These are phyloP conservation scores for Pangasius macronema DNA, from an alignment of 2,797 vertebrate species.

Conservation along the genomic window DNA sequence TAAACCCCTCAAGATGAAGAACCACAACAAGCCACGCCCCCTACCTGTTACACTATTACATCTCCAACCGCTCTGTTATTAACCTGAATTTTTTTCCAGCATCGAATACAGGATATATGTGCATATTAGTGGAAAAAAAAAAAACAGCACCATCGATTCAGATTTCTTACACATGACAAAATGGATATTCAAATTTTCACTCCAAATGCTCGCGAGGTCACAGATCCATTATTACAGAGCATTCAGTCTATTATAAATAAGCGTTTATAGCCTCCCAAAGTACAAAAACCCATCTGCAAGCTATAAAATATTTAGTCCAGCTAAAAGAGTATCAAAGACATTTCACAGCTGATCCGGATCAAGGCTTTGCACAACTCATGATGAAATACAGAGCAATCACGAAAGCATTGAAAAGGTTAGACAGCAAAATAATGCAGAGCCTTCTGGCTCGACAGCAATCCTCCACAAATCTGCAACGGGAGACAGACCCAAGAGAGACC, in stretches of 20 bases:
- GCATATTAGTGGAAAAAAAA: neutral
- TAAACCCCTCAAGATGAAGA: neutral
- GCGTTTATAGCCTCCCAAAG: conserved; percentile 12
- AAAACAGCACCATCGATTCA: neutral
- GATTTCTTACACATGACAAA: neutral
- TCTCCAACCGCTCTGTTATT: neutral
- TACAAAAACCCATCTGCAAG: conserved; percentile 16
- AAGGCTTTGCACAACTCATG: conserved; percentile 12
- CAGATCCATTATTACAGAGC: conserved; percentile 1
- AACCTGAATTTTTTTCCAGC: neutral
- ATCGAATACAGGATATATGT: neutral
- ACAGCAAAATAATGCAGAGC: conserved; percentile 9
- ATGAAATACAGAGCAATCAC: conserved; percentile 40
- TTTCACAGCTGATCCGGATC: conserved; percentile 28
- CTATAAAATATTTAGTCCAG: conserved; percentile 36
- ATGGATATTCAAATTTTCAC: neutral
- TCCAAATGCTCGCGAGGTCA: neutral
- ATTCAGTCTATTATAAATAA: neutral
- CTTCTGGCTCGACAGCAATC: conserved; percentile 17
- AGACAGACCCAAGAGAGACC: conserved; percentile 23
- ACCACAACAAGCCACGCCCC: neutral
- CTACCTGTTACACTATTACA: neutral
- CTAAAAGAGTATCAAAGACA: conserved; percentile 40
- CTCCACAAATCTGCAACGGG: conserved; percentile 23
- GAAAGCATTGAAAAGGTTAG: conserved; percentile 26